phyloP scores from a whole-genome alignment of 37 sponge, comb jelly and placozoan species.

The Cladorhizidae sp. region DNA sequence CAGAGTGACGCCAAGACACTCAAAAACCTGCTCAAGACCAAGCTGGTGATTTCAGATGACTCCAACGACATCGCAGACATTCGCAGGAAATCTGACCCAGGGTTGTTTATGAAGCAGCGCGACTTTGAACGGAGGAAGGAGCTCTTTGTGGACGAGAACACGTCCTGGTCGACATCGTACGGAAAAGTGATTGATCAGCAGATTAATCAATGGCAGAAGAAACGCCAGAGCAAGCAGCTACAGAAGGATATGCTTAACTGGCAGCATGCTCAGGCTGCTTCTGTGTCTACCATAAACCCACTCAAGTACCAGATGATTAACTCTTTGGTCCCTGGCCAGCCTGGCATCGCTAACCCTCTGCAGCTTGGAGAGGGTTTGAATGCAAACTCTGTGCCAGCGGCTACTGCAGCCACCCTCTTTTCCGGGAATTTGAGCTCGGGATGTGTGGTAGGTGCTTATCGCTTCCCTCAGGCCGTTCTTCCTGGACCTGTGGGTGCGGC shows the following conservation, averaged over 20 bases:
- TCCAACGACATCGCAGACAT: not conserved
- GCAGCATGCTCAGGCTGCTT: not conserved
- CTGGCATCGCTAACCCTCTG: not conserved
- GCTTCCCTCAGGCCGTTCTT: slow-evolving; percentile 17
- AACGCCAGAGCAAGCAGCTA: not conserved
- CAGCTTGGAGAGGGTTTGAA: not conserved
- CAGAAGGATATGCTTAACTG: not conserved
- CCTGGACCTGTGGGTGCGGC: not conserved
- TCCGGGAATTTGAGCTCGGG: not conserved
- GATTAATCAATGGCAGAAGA: slow-evolving; percentile 12
- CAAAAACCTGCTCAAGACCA: slow-evolving; percentile 37
- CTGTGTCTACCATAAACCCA: not conserved
- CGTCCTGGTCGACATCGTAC: slow-evolving; percentile 24
- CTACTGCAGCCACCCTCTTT: not conserved
- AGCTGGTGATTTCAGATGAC: slow-evolving; percentile 3
- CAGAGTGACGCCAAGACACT: slow-evolving; percentile 29
- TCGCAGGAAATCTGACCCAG: slow-evolving; percentile 47
- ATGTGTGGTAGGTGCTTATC: slow-evolving; percentile 2
- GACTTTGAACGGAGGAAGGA: slow-evolving; percentile 39
- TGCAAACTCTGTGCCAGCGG: not conserved
- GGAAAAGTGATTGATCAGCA: slow-evolving; percentile 18
- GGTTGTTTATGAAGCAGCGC: slow-evolving; percentile 13
- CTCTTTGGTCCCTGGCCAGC: not conserved
- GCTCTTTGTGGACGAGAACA: slow-evolving; percentile 55
- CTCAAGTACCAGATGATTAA: slow-evolving; percentile 18